Base-by-base conservation (phyloP, 2,797 vertebrate species). In the Chelidonichthys spinosus region DNA sequence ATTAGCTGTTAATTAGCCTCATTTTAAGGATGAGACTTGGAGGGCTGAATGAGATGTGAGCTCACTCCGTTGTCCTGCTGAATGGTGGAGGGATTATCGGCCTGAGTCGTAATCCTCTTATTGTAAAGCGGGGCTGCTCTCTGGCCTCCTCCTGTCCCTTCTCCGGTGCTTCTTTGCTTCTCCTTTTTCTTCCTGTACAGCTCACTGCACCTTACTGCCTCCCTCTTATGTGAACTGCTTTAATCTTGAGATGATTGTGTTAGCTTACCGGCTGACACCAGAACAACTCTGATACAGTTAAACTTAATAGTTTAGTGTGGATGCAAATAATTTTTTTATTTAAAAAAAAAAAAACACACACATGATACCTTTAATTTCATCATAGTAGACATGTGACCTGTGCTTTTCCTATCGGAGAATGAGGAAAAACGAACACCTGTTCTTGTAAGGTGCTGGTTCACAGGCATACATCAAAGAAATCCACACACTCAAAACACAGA, bases 1-100 rank as follows among this genome's bases (percentile, higher is more conserved):
- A 92, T 94, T 93, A 94, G 90, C 84, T 70, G 84, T 82, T 93
- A 94, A 94, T 95, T 93, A 94, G 89, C 85, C 87, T 92, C 83
- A 85, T 91, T 93, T 91, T 91, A 78, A 88, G 87, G 86, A 89
- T 91, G 75, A 87, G 80, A 85, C 74, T 88, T 33, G 63, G 63
- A 72, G 64, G 74, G 75, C 85, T 90, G 84, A 91, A 90, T 88
- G 90, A 89, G 85, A 87, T 69, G 83, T 76, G 79, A 67, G 69
- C 81, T 85, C 79, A 11, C 83, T 85, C 82, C 15, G 64, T 85
- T 89, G 87, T 91, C 85, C 84, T 63, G 75, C 63, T 81, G 85
- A 90, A 90, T 90, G 89, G 87, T 88, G 73, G 84, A 79, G 79
- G 87, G 90, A 94, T 93, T 92, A 92, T 91, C 69, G 54, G 81